These are phyloP conservation scores for Delichon dasypus DNA, from an alignment of 2,797 vertebrate genomes.

Conservation along the genomic window DNA sequence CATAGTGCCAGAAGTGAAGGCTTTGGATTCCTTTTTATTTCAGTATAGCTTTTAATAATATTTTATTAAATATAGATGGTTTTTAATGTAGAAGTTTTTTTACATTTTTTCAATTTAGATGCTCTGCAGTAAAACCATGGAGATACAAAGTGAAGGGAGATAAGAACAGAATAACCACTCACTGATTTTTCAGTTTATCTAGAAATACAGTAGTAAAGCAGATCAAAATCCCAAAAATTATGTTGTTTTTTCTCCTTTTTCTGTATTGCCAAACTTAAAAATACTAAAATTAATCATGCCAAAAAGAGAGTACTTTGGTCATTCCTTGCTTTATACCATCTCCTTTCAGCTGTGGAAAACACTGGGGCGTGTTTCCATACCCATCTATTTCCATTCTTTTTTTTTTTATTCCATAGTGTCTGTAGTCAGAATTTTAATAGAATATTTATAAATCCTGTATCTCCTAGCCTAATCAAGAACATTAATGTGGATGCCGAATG, in stretches of 20 bases:
- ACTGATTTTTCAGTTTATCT: not conserved
- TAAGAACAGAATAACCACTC: not conserved
- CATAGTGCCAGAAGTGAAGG: not conserved
- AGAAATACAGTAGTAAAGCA: not conserved
- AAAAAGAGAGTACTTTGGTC: not conserved
- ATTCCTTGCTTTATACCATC: not conserved
- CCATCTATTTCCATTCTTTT: not conserved
- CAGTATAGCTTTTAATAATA: not conserved
- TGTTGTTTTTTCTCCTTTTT: not conserved
- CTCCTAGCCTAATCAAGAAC: not conserved
- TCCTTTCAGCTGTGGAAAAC: not conserved
- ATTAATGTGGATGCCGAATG: not conserved
- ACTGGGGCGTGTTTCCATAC: not conserved
- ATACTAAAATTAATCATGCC: not conserved
- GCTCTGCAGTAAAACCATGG: not conserved
- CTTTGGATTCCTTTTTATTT: not conserved
- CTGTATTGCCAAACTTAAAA: not conserved
- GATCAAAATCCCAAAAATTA: fast-evolving
- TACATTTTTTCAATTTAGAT: not conserved
- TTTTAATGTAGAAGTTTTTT: not conserved
- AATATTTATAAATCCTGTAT: not conserved
- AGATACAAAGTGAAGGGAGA: not conserved
- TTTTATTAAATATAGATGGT: not conserved
- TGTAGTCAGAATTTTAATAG: not conserved
- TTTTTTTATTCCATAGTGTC: not conserved